These are phyloP conservation scores for Cheilosia impressa DNA, from an alignment of 2,888 invertebrate genomes.

Conservation along the genomic window DNA sequence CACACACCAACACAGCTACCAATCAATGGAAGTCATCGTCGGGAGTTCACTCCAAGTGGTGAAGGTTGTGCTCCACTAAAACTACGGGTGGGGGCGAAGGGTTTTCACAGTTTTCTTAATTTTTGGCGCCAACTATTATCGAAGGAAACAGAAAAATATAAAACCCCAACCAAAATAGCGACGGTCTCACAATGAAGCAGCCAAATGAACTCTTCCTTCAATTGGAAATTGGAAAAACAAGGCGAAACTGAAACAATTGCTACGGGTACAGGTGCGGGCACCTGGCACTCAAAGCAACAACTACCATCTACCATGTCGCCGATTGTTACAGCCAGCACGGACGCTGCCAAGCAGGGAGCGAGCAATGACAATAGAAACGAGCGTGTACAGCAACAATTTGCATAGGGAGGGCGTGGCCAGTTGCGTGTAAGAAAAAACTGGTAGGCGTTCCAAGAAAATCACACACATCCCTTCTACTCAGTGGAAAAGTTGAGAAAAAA, in stretches of 20 bases:
- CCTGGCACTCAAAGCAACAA: neutral
- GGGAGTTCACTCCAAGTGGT: constrained; percentile 28
- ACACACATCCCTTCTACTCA: constrained; percentile 62
- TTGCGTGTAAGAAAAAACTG: constrained; percentile 15
- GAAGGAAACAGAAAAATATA: too few relatives aligned
- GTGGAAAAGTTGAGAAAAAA: constrained; percentile 19
- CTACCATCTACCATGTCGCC: neutral
- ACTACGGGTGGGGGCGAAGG: neutral
- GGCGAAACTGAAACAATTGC: neutral
- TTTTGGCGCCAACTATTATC: constrained; percentile 51
- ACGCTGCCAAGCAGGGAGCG: neutral
- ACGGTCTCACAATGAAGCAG: neutral
- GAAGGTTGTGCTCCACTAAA: neutral
- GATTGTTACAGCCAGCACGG: constrained; percentile 7
- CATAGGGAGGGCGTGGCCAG: constrained; percentile 47
- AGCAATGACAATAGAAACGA: constrained; percentile 26
- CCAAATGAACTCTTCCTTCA: neutral
- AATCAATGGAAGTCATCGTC: constrained; percentile 55
- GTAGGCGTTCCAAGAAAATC: constrained; percentile 69
- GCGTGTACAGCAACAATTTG: constrained; percentile 25
- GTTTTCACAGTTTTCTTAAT: neutral
- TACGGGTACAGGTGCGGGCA: too few relatives aligned
- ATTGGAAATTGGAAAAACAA: neutral
- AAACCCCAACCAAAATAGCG: too few relatives aligned
- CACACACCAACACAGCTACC: constrained; percentile 62